Evolutionary conservation across 2,797 vertebrate genomes (phyloP).

Genomic region (Momotus momota): DNA sequence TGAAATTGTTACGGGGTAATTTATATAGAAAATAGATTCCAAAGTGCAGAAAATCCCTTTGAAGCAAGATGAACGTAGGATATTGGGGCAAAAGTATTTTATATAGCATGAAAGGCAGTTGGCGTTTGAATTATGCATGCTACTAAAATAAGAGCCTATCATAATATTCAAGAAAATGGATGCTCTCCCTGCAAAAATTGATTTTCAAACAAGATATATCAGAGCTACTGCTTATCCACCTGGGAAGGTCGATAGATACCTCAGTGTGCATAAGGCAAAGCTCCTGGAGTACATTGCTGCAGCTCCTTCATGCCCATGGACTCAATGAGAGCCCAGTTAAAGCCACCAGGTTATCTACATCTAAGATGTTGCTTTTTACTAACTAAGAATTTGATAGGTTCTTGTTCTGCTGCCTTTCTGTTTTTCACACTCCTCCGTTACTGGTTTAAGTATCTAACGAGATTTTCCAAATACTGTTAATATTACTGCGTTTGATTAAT

Average conservation of each 20-base stretch:
- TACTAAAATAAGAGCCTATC: not conserved
- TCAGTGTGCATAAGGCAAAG: not conserved
- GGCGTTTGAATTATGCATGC: not conserved
- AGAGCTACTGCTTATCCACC: not conserved
- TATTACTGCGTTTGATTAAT: not conserved
- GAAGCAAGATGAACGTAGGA: not conserved
- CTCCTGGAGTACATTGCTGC: not conserved
- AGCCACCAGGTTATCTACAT: not conserved
- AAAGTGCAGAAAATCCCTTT: not conserved
- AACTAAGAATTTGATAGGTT: not conserved
- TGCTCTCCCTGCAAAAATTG: not conserved
- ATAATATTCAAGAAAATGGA: not conserved
- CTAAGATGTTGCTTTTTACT: not conserved
- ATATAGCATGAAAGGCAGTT: not conserved
- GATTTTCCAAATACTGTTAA: not conserved
- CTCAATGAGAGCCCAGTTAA: not conserved
- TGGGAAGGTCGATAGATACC: not conserved
- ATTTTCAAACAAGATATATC: not conserved
- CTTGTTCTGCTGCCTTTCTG: not conserved
- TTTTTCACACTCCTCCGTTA: not conserved
- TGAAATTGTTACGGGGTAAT: not conserved
- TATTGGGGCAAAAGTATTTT: not conserved
- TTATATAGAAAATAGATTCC: not conserved
- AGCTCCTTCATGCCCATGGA: not conserved
- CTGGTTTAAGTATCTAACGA: not conserved